Base-by-base conservation (phyloP, 1,140 invertebrate species). In the Doryteuthis pealeii region DNA sequence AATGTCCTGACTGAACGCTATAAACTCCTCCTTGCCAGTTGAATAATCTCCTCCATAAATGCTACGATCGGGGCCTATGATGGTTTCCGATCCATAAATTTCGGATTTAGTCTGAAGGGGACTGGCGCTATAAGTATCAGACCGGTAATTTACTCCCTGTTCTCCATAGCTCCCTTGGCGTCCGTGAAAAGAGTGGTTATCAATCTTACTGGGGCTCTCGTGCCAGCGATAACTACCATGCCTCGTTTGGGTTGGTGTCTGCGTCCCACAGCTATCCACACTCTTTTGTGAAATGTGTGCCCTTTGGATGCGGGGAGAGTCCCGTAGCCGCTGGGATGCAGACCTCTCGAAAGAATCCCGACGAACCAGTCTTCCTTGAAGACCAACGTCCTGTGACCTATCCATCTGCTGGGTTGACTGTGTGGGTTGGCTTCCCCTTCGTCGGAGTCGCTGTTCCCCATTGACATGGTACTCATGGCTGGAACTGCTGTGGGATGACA, bases 1-100 rank as follows among this genome's bases (percentile, higher is more conserved):
- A 77, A 86, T 85, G 74, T 86, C 84, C 71, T 86, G 84, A 78
- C 82, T 85, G 75, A 84, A 86, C 31, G 83, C 78, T 67, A 85
- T 72, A 78, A 79, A 86, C 69, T 84, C 83, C 15, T 82, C 81
- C 15, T 79, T 74, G 31, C 76, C 71, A 6, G 73, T 35, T 35
- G 62, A 30, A 71, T 54, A 62, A 62, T 62, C 54, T 22, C 54
- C 54, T 62, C 54, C 54, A 22, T 62, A 62, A 15, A 62, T 62
- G 14, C 70, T 73, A 10, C 73, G 74, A 40, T 78, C 77, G n/a
- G 76, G 71, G n/a, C 68, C 74, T 28, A 68, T 68, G 31, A 68
- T 33, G 18, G 66, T 31, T 31, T 68, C 77, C 2, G 78, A 78
- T 43, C 77, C 79, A 62, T 81, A 82, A 32, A 76, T 73, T 49